phyloP scores from a whole-genome alignment of 1,140 invertebrate genomes.

The Drosophila auraria region DNA sequence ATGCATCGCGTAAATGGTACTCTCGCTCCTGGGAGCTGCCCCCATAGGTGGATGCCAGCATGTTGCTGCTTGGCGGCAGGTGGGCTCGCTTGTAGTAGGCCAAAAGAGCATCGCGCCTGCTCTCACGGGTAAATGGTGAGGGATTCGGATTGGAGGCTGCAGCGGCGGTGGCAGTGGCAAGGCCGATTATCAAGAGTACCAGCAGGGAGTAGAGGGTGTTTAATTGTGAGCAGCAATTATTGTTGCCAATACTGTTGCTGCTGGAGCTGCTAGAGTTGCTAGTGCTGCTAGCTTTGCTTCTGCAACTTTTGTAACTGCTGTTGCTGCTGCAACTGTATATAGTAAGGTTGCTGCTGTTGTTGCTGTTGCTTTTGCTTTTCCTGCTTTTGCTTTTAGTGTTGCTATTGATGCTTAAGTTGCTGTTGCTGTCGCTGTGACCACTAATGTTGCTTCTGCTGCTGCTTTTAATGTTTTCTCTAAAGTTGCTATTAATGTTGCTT shows the following conservation, averaged over 20 bases:
- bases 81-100: slow-evolving; percentile 77
- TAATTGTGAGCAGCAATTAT: slow-evolving; percentile 39
- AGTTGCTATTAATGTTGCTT: background rate
- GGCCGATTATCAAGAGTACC: slow-evolving; percentile 48
- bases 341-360: background rate
- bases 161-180: slow-evolving; percentile 26
- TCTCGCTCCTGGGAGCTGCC: slow-evolving; percentile 35
- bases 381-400: background rate
- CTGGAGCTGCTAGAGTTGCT: slow-evolving; percentile 17
- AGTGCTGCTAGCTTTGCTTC: slow-evolving; percentile 3
- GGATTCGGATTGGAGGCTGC: slow-evolving; percentile 30
- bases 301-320: slow-evolving; percentile 15
- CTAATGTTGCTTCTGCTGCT: background rate
- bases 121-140: slow-evolving; percentile 27
- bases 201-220: slow-evolving; percentile 57
- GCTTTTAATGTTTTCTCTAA: background rate
- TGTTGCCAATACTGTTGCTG: slow-evolving; percentile 39
- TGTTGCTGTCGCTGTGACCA: background rate
- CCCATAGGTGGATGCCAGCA: slow-evolving; percentile 5
- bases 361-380: background rate
- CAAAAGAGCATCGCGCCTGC: slow-evolving; percentile 68
- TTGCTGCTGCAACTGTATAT: slow-evolving; percentile 7
- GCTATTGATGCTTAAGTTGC: background rate
- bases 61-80: slow-evolving; percentile 38
- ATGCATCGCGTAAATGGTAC: slow-evolving; percentile 57